Base-by-base conservation (phyloP, 1,140 invertebrate species). In the Aphelinus atriplicis region DNA sequence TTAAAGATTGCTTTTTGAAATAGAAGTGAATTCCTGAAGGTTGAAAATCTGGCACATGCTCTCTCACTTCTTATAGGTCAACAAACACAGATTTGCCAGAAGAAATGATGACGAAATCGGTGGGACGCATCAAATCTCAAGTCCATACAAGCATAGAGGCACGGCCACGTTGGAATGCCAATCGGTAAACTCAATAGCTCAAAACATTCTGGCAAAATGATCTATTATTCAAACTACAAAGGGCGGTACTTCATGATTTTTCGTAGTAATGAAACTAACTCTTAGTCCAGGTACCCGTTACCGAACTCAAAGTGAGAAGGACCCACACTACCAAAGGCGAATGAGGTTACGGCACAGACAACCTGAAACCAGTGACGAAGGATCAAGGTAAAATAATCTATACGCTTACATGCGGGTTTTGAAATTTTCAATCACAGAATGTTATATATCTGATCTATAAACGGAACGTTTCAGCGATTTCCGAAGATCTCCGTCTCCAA, bases 251-350 rank as follows among this genome's bases (percentile, higher is more conserved):
- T 26, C 26, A 7, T 48, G 72, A 68, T 68, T 47, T 62, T 56
- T 80, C 60, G 64, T 79, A 81, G 79, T 83, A 67, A 83, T 77
- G 69, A 73, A 77, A 81, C 67, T 69, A 75, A 46, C 78, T 64
- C 57, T 79, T 79, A 89, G 91, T 78, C 92, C 92, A 66, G 91
- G 90, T 51, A 93, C 91, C 7, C 90, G 92, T 77, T 94, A 94
- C 81, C 88, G 93, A 77, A 94, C 93, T 76, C 93, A 94, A 85
- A 94, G 92, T 78, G 93, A 94, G 82, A 93, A 93, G 81, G 93
- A 94, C 86, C 92, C 92, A 42, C 90, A 93, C 82, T 93, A 94
- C 82, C 89, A 90, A 60, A 91, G 91, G 84, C 90, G 92, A 78
- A 80, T 92, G 78, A 91, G 92, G 85, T 81, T 92, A 67, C 86